Evolutionary conservation across 2,888 invertebrate species (phyloP).

Genomic region (Disparrhopalites patrizii): DNA sequence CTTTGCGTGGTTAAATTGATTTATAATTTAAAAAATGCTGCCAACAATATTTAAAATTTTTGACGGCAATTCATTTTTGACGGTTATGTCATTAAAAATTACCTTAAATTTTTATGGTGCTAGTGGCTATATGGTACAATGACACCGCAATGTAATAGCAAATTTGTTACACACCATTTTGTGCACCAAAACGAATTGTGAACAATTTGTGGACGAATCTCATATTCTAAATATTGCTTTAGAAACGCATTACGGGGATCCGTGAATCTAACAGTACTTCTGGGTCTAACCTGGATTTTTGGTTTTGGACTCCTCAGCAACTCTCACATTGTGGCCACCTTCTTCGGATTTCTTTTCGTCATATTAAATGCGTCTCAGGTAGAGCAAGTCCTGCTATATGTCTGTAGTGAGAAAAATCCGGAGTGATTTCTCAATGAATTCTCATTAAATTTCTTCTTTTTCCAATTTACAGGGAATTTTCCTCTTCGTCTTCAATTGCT

Average conservation of each 20-base stretch:
- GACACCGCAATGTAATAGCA: no score
- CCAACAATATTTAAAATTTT: no score
- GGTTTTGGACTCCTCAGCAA: slow-evolving; percentile 27
- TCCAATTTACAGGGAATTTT: slow-evolving; percentile 38
- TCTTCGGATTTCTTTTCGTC: slow-evolving; percentile 26
- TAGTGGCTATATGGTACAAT: no score
- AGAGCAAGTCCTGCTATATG: background rate
- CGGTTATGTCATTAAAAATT: no score
- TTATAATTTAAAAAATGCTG: no score
- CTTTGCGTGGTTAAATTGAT: no score
- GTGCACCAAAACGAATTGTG: no score
- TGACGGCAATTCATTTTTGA: no score
- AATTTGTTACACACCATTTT: no score
- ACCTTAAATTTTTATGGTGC: background rate
- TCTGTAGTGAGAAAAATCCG: background rate
- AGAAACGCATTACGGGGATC: slow-evolving; percentile 30
- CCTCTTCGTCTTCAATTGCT: slow-evolving; percentile 43
- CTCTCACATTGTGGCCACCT: background rate
- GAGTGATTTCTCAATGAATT: background rate
- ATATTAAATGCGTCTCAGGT: slow-evolving; percentile 38
- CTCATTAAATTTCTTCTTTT: background rate
- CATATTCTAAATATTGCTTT: background rate
- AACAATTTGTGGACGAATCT: no score
- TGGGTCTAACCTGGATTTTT: slow-evolving; percentile 32
- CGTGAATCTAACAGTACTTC: slow-evolving; percentile 24